Evolutionary conservation across 2,113 vertebrate genomes (phyloP).

Genomic region (Herpailurus yagouaroundi): DNA sequence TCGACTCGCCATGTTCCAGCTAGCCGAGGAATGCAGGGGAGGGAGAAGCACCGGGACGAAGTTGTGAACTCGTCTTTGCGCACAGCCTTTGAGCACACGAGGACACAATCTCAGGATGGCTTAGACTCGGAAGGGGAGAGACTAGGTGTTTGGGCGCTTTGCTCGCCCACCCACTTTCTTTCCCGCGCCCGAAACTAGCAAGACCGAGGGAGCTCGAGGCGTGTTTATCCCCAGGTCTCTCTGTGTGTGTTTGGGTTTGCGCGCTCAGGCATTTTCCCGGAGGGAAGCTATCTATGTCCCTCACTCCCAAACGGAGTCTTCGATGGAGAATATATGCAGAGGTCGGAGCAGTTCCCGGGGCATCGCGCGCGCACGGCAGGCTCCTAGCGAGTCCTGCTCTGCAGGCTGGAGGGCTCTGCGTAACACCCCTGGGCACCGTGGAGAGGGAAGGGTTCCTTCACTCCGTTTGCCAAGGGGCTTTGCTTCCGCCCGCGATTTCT

Average conservation of each 20-base stretch:
- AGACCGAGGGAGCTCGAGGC: neutral
- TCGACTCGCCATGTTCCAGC: slow-evolving; percentile 52
- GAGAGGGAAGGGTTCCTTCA: neutral
- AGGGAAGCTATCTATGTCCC: neutral
- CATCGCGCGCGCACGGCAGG: neutral
- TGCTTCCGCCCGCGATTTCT: slow-evolving; percentile 32
- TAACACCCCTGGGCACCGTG: neutral
- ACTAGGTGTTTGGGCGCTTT: neutral
- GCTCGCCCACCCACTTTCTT: neutral
- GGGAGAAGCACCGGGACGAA: slow-evolving; percentile 11
- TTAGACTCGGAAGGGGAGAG: neutral
- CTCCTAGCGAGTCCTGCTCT: neutral
- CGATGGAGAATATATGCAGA: neutral
- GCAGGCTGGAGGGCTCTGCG: neutral
- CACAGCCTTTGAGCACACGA: neutral
- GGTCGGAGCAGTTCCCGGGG: neutral
- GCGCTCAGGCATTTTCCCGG: neutral
- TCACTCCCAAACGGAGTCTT: neutral
- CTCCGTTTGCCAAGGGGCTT: neutral
- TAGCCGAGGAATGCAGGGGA: slow-evolving; percentile 3
- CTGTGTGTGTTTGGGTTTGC: neutral
- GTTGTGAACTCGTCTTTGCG: slow-evolving; percentile 36
- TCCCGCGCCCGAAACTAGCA: neutral
- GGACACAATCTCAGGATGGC: neutral
- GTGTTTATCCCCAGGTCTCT: neutral